phyloP scores from a whole-genome alignment of 2,797 vertebrate species.

The Eupleurogrammus muticus region DNA sequence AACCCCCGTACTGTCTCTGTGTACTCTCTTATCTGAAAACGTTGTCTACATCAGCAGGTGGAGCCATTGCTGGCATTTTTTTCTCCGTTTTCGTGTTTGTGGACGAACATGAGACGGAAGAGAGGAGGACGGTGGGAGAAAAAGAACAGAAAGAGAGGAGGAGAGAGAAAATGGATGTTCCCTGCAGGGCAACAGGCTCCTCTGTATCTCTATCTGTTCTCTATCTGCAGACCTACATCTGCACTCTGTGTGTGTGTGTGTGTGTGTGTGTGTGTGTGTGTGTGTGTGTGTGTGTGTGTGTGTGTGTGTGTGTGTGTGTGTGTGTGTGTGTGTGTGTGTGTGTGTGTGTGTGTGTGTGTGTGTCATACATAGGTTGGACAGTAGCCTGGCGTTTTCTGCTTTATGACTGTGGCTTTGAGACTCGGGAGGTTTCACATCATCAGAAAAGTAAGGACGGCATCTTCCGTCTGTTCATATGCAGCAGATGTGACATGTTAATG shows the following conservation, averaged over 20 bases:
- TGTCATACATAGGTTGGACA: background rate
- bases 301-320: background rate
- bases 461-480: background rate
- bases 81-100: constrained; percentile 15
- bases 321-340: constrained; percentile 5
- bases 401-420: background rate
- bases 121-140: background rate
- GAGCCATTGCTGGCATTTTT: constrained; percentile 24
- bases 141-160: background rate
- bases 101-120: constrained; percentile 1
- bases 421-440: background rate
- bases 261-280: constrained; percentile 5
- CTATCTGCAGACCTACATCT: constrained; percentile 24
- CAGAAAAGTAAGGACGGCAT: background rate
- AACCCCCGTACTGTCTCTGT: constrained; percentile 51
- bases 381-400: constrained; percentile 6
- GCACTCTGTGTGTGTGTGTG: background rate
- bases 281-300: constrained; percentile 11
- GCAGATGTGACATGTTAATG: background rate
- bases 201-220: constrained; percentile 31
- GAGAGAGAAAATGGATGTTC: constrained; percentile 20
- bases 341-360: constrained; percentile 11
- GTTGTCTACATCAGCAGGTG: constrained; percentile 42
- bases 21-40: constrained; percentile 44
- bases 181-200: constrained; percentile 8